Conservation (phyloP, 2,113 vertebrate species). For the human (Homo sapiens) region DNA sequence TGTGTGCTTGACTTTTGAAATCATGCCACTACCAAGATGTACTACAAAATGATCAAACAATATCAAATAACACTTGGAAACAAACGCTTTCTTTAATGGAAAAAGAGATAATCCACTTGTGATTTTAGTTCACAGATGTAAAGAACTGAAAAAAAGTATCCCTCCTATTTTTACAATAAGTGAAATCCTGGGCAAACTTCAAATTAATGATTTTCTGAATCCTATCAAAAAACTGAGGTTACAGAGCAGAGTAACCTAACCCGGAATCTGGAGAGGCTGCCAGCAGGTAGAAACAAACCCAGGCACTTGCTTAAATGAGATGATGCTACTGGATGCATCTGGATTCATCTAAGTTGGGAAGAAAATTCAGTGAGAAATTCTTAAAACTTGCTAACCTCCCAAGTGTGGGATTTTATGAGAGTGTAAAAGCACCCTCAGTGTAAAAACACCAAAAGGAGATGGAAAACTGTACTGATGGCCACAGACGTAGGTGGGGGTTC, state of each 20-base stretch:
- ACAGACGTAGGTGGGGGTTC: background rate
- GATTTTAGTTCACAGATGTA: background rate
- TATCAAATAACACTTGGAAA: background rate
- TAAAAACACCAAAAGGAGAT: too few relatives aligned
- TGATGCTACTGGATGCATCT: background rate
- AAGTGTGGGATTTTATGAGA: background rate
- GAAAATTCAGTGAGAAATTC: background rate
- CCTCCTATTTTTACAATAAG: background rate
- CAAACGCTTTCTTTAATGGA: background rate
- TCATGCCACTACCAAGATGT: background rate
- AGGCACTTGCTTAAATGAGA: background rate
- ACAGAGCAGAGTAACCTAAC: background rate
- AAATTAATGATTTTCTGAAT: background rate
- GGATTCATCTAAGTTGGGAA: background rate
- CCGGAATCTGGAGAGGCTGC: background rate
- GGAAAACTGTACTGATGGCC: too few relatives aligned
- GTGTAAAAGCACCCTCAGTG: background rate
- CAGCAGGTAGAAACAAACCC: background rate
- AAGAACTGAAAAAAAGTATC: background rate
- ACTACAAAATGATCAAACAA: background rate
- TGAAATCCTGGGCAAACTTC: background rate
- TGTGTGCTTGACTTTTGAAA: background rate
- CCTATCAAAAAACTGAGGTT: background rate
- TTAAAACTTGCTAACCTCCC: background rate
- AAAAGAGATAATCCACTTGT: background rate